Conservation (phyloP, 37 sponge, comb jelly and placozoan species). For the Aplysina aerophoba region DNA sequence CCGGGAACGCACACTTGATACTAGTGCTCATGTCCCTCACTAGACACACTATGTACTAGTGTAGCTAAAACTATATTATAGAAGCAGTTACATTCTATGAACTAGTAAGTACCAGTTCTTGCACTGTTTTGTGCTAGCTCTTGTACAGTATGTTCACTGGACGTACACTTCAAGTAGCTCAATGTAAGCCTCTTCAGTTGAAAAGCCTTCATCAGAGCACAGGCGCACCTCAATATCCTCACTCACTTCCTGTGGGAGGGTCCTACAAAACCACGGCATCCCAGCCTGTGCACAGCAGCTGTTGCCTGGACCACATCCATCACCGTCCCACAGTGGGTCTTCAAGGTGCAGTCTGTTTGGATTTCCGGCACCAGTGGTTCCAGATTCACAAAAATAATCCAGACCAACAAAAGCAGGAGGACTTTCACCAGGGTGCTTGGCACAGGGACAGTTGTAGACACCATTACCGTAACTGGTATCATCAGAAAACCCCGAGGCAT, state of each 20-base stretch:
- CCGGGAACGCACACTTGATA: no score
- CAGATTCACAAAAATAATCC: constrained; percentile 35
- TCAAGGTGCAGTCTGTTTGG: background rate
- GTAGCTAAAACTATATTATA: no score
- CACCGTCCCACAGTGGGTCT: constrained; percentile 44
- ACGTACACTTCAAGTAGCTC: constrained; percentile 26
- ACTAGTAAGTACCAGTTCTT: no score
- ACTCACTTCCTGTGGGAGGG: constrained; percentile 13
- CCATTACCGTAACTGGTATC: background rate
- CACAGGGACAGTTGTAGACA: constrained; percentile 24
- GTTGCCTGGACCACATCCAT: constrained; percentile 35
- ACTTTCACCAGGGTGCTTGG: constrained; percentile 6
- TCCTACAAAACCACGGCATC: constrained; percentile 36
- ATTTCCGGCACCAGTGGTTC: background rate
- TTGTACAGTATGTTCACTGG: no score
- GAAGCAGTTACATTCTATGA: no score
- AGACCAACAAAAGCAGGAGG: constrained; percentile 23
- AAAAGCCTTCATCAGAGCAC: background rate
- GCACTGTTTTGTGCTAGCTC: no score
- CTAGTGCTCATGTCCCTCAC: no score
- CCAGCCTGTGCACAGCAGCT: constrained; percentile 29
- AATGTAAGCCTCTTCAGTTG: background rate
- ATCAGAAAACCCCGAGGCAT: constrained; percentile 21
- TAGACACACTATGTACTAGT: no score
- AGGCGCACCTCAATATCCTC: constrained; percentile 37